A percentile compares a stretch with the other conserved stretches of the same genome.
Evolutionary conservation across 2,888 invertebrate species (phyloP).

Genomic region (Lampropteryx suffumata): DNA sequence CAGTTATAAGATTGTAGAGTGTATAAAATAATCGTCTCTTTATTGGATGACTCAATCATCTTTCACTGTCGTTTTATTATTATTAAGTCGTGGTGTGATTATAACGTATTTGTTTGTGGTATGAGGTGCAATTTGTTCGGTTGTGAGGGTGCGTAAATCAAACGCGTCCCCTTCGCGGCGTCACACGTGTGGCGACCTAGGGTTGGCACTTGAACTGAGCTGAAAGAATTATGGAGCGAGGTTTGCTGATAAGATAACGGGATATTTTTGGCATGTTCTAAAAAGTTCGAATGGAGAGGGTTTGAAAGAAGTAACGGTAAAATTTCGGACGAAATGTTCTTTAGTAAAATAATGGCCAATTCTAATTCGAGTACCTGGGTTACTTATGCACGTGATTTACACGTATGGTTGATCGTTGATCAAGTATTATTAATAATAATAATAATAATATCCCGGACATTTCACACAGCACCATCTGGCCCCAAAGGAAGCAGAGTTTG

Average conservation of each 20-base stretch:
- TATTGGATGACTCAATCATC: constrained; percentile 2
- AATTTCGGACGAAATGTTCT: no score
- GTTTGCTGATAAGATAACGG: constrained; percentile 25
- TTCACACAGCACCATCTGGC: no score
- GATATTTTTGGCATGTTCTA: constrained; percentile 1
- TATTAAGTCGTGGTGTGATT: constrained; percentile 33
- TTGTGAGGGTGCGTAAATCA: constrained; percentile 67
- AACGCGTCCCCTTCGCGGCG: constrained; percentile 51
- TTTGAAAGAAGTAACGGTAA: no score
- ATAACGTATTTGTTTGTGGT: constrained; percentile 54
- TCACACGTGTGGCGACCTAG: constrained; percentile 58
- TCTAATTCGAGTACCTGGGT: no score
- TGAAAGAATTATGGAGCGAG: constrained; percentile 6
- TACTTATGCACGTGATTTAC: no score
- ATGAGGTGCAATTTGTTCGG: constrained; percentile 59
- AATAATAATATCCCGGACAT: no score
- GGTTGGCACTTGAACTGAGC: constrained; percentile 27
- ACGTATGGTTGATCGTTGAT: no score
- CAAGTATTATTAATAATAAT: no score
- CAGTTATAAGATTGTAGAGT: no score
- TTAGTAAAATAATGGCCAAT: no score
- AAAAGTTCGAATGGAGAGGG: no score
- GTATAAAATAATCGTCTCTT: background rate
- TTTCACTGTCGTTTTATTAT: constrained; percentile 2
- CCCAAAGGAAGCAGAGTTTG: no score